Conservation (phyloP, 2,888 invertebrate species). For the Temnothorax rugatulus region DNA sequence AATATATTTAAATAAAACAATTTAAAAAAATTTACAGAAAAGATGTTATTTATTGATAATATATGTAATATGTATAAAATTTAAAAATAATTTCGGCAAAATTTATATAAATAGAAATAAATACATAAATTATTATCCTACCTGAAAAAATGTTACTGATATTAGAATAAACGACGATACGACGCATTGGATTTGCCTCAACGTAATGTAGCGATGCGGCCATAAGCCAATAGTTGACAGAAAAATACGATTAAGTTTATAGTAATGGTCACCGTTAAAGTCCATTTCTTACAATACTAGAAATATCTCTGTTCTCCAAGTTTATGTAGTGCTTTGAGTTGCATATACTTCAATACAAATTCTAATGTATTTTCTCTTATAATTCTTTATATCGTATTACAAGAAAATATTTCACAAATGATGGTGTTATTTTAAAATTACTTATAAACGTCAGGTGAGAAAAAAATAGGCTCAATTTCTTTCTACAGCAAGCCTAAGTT, state of each 20-base stretch:
- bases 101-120: not conserved
- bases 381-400: not conserved
- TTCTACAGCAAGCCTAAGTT: not conserved
- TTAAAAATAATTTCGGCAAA: not conserved
- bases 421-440: not conserved
- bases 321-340: not conserved
- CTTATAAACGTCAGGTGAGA: not conserved
- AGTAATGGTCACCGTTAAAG: conserved; percentile 3
- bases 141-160: conserved; percentile 30
- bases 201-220: conserved; percentile 26
- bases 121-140: not conserved
- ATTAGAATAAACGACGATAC: not conserved
- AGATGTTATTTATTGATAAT: not conserved
- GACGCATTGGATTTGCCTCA: conserved; percentile 9
- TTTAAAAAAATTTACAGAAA: not conserved
- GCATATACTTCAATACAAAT: not conserved
- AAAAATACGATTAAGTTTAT: conserved; percentile 32
- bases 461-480: not conserved
- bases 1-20: not conserved
- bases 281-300: conserved; percentile 13
- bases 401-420: conserved; percentile 15
- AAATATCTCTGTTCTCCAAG: not conserved
- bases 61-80: not conserved
- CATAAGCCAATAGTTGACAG: conserved; percentile 22
- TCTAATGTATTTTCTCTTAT: not conserved